Base-by-base conservation (phyloP, 2,888 invertebrate species). In the Epinotia nisella region DNA sequence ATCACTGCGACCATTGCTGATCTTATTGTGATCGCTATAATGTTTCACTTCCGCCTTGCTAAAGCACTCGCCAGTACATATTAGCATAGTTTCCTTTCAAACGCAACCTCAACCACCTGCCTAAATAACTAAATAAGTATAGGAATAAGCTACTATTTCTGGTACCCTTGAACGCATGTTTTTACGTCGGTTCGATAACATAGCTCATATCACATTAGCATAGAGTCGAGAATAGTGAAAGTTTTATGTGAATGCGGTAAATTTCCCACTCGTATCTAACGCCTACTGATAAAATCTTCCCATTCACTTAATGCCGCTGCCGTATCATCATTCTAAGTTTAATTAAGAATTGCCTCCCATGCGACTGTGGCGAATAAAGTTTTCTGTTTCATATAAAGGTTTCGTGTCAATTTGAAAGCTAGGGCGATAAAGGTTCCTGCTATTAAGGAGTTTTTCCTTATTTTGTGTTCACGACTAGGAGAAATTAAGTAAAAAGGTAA, bases 241-340 rank as follows among this genome's bases (percentile, higher is more conserved):
- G 19, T 17, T 35, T 15, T 19, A 45, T 17, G 17, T 45, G 24
- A 29, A 29, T 51, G 24, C 72, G 70, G 74, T 73, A 76, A 75
- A 73, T 74, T 72, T 61, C 62, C 74, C 71, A 74, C 75, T 74
- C 74, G 76, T 76, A 76, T 74, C 78, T 70, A 76, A 77, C 68
- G 77, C 76, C 70, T 69, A 76, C 75, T 78, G 80, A 80, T 79
- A 80, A 78, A 71, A 80, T 80, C 78, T 78, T 53, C 75, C 77
- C 79, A 77, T 78, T 78, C 77, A 76, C 74, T 77, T 77, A 78
- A 80, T 79, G 81, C 77, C 76, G 53, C 74, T 70, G 70, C 74
- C 78, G 77, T 78, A 78, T 77, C 76, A 77, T 78, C 76, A 79
- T 79, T 77, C 76, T 76, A 79, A 78, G 78, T 79, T 80, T 79